Evolutionary conservation across 23 tunicate species (phyloP).

Genomic region (Phallusia fumigata): DNA sequence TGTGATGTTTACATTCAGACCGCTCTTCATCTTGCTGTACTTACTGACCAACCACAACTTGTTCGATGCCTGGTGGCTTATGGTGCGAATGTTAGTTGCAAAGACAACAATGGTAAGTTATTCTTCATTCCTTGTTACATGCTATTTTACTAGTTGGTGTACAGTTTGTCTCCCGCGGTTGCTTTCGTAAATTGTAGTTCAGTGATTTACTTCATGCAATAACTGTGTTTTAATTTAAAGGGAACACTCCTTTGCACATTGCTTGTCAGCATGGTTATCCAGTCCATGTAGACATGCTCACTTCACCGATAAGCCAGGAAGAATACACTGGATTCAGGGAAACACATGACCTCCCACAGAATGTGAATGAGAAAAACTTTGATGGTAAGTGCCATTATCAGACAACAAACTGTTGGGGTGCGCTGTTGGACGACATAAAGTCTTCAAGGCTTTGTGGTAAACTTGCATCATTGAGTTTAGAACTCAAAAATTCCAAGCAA

Average conservation of each 20-base stretch:
- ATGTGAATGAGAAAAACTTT: constrained; percentile 55
- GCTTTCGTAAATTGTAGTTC: not conserved
- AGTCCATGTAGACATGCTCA: constrained; percentile 57
- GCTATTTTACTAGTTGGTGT: not conserved
- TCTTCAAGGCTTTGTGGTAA: too few relatives aligned
- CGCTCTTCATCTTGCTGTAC: constrained; percentile 72
- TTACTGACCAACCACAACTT: constrained; percentile 64
- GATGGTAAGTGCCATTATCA: not conserved
- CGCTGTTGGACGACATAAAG: too few relatives aligned
- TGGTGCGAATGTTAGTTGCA: constrained; percentile 55
- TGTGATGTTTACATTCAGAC: constrained; percentile 15
- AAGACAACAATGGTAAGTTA: constrained; percentile 37
- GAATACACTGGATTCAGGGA: constrained; percentile 55
- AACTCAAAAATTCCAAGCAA: too few relatives aligned
- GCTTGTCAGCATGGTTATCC: constrained; percentile 61
- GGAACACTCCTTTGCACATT: constrained; percentile 65
- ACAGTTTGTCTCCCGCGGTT: not conserved
- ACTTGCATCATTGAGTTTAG: too few relatives aligned
- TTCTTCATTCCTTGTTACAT: not conserved
- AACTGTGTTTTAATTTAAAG: not conserved
- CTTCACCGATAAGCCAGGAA: constrained; percentile 29
- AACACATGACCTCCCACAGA: constrained; percentile 24
- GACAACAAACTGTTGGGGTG: too few relatives aligned
- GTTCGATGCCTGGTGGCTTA: constrained; percentile 65
- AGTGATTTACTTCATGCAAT: not conserved